Evolutionary conservation across 64 coral and sea anemone genomes (phyloP), one percentile per base, ranked within the genome.

Genomic region (Montipora efflorescens): DNA sequence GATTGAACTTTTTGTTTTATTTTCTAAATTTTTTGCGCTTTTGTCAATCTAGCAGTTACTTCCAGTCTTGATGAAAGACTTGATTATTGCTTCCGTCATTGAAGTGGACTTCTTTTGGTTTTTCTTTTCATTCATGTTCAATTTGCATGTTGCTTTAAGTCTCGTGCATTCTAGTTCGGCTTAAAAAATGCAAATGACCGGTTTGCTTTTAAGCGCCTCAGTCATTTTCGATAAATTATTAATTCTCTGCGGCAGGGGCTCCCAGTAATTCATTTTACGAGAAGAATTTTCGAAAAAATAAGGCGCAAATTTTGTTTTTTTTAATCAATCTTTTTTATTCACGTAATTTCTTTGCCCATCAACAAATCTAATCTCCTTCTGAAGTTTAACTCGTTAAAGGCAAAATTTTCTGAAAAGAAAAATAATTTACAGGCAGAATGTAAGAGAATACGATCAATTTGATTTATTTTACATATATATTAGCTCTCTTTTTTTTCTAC

Each of bases 381-480:
- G 45, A 23, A 47, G 21, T 50, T 64, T 86, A 48, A 49, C 82
- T 72, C 82, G 82, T 72, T 71, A 46, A 86, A 86, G 66, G 82
- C 19, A 50, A 86, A 71, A 68, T 72, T 86, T 86, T 72, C 66
- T 71, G 47, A 72, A 71, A 72, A 72, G 66, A 86, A 86, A 86
- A 86, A 86, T 86, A 86, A 86, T 86, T 86, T 86, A 86, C 82
- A 86, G 66, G 82, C 47, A 86, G 62, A 86, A 72, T 86, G 49
- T 86, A 86, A 50, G 81, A 84, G 81, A 84, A 84, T 84, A 84
- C 43, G 82, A 86, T 86, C 82, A 86, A 86, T 86, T 72, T 86
- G 82, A 70, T 86, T 84, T 86, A 86, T 86, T 86, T 86, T 86
- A 86, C 82, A 86, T 84, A 84, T 72, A 85, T 85, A 85, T 85